These are phyloP conservation scores for Macaria notata DNA, from an alignment of 2,888 invertebrate species.

Conservation along the genomic window DNA sequence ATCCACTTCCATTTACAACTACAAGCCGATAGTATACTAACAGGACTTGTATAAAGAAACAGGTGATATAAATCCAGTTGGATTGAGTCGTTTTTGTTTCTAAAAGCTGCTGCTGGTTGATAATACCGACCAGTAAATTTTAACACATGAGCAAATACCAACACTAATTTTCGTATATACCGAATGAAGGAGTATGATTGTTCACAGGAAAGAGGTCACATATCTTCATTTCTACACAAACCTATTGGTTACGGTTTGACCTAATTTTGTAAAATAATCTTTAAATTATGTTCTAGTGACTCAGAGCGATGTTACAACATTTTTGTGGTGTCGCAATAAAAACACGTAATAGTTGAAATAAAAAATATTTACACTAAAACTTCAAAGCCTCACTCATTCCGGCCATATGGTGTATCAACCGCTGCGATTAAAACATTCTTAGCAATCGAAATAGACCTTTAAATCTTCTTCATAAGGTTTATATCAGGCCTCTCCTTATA, in stretches of 20 bases:
- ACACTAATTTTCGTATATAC: too few relatives aligned
- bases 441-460: conserved; percentile 2
- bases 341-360: conserved; percentile 7
- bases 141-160: too few relatives aligned
- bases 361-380: conserved; percentile 17
- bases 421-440: conserved; percentile 13
- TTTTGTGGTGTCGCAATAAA: conserved; percentile 16
- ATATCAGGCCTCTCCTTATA: background rate
- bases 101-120: too few relatives aligned
- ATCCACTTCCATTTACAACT: conserved; percentile 9
- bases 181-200: too few relatives aligned
- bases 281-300: too few relatives aligned
- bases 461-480: background rate
- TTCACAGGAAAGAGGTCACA: too few relatives aligned
- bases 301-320: background rate
- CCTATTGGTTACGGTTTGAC: too few relatives aligned
- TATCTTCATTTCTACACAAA: too few relatives aligned
- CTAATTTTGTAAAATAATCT: too few relatives aligned
- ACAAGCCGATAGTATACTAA: conserved; percentile 18
- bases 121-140: too few relatives aligned
- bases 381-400: conserved; percentile 19
- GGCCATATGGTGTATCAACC: conserved; percentile 20
- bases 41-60: conserved; percentile 12
- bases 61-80: too few relatives aligned
- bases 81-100: too few relatives aligned